phyloP scores from a whole-genome alignment of 2,888 invertebrate genomes.

The Marronus borbonicus region DNA sequence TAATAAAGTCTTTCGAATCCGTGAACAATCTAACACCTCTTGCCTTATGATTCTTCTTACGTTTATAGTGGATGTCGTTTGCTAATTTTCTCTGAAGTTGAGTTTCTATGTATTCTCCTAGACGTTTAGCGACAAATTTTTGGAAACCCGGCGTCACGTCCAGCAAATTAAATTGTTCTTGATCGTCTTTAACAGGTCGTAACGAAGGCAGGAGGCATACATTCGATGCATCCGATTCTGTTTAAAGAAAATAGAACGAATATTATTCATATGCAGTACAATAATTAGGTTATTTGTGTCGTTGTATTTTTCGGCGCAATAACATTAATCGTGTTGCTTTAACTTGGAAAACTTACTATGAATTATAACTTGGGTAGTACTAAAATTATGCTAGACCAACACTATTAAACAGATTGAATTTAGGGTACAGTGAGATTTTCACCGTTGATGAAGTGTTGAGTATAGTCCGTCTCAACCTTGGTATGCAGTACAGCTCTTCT shows the following conservation, averaged over 20 bases:
- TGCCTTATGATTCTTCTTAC: conserved; percentile 56
- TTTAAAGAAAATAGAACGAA: conserved; percentile 17
- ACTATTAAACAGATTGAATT: too few species aligned
- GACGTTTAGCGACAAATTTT: conserved; percentile 71
- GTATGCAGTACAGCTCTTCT: too few species aligned
- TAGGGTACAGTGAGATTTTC: too few species aligned
- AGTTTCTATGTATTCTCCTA: conserved; percentile 71
- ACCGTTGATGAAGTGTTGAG: too few species aligned
- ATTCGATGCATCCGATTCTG: conserved; percentile 55
- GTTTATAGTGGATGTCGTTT: conserved; percentile 31
- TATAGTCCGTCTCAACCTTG: too few species aligned
- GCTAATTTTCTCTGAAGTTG: conserved; percentile 64
- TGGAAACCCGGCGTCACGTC: conserved; percentile 73
- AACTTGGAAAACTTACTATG: too few species aligned
- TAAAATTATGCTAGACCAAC: too few species aligned
- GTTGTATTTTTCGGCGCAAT: too few species aligned
- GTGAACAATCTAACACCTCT: conserved; percentile 71
- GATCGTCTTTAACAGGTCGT: conserved; percentile 64
- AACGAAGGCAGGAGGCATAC: conserved; percentile 57
- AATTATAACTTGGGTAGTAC: too few species aligned
- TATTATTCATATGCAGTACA: not conserved
- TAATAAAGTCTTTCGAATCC: conserved; percentile 69
- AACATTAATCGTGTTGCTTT: too few species aligned
- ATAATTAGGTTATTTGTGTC: not conserved
- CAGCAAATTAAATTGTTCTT: conserved; percentile 72